Evolutionary conservation across 1,140 invertebrate genomes (phyloP).

Genomic region (Drosophila parvula): DNA sequence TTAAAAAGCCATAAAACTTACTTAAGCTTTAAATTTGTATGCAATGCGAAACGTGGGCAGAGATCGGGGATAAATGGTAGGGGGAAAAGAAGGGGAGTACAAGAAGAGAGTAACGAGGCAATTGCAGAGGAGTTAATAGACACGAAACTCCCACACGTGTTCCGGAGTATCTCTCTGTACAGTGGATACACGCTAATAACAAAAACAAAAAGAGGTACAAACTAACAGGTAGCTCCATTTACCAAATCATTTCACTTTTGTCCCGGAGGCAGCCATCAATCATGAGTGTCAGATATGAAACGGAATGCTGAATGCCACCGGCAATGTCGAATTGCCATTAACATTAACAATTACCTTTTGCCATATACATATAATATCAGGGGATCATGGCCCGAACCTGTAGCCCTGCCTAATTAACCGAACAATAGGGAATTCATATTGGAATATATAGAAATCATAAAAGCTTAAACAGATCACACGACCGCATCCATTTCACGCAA

Average conservation of each 20-base stretch:
- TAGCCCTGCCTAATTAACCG: slow-evolving; percentile 45
- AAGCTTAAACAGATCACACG: slow-evolving; percentile 46
- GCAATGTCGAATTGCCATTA: slow-evolving; percentile 11
- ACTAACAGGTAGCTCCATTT: slow-evolving; percentile 8
- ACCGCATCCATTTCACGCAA: slow-evolving; percentile 55
- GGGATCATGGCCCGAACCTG: slow-evolving; percentile 12
- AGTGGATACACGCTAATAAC: slow-evolving; percentile 14
- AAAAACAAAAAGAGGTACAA: not conserved
- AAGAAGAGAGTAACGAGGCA: slow-evolving; percentile 8
- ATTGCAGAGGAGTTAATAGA: slow-evolving; percentile 30
- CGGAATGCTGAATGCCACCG: slow-evolving; percentile 20
- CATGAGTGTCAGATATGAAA: slow-evolving; percentile 41
- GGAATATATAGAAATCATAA: slow-evolving; percentile 33
- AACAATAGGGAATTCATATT: slow-evolving; percentile 42
- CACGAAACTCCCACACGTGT: slow-evolving; percentile 46
- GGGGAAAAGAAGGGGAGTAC: not conserved
- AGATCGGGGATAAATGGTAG: slow-evolving; percentile 12
- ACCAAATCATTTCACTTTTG: slow-evolving; percentile 24
- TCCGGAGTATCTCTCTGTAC: not conserved
- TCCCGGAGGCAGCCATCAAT: slow-evolving; percentile 30
- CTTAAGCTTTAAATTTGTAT: slow-evolving; percentile 68
- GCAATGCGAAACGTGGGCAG: slow-evolving; percentile 26
- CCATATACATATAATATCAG: slow-evolving; percentile 27
- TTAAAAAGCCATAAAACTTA: slow-evolving; percentile 74
- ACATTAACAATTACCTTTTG: slow-evolving; percentile 18